Evolutionary conservation across 2,888 invertebrate genomes (phyloP), one percentile per base, ranked within the genome.

Genomic region (Cyrtodaria siliqua): DNA sequence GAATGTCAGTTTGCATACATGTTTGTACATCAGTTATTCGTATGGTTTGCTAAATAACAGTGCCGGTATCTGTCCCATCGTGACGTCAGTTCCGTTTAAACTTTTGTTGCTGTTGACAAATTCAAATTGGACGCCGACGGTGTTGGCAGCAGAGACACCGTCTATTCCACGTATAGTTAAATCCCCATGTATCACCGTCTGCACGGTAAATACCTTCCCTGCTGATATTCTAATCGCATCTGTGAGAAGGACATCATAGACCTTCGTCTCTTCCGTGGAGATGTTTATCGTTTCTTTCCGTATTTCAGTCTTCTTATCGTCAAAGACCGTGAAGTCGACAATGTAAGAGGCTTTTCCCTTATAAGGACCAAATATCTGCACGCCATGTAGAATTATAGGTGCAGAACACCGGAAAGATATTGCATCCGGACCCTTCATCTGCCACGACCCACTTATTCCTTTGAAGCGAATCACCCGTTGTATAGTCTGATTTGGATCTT

Each of bases 61-160:
- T 6, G 75, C 23, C 6, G 81, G 81, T 14, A 81, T 77, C 49
- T 81, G 81, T 8, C 81, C 81, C 1, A 70, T 72, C 4, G 68
- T 66, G 16, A 75, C 57, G 26, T 75, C 81, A 6, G 81, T 81
- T 3, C 78, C 81, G 27, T 77, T 81, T 26, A 67, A 61, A 40
- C 81, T 81, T n/a, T 47, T 64, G 60, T 67, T 69, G 44, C 81
- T 81, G 44, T 78, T 59, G 6, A 66, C 49, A 50, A 81, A 81
- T 40, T 75, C 68, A 47, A 81, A 81, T 16, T 50, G 26, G 2
- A 81, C 44, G 14, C 68, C 78, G 3, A 69, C 72, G 14, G 57
- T 44, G 0, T 42, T 42, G 1, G 75, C 50, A 16, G 18, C 12
- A 6, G 27, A 40, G 12, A 44, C 56, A 8, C 81, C 81, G 23